A percentile compares a stretch with the other conserved stretches of the same genome.
phyloP scores from a whole-genome alignment of 2,113 vertebrate genomes.

The Ursus arctos region DNA sequence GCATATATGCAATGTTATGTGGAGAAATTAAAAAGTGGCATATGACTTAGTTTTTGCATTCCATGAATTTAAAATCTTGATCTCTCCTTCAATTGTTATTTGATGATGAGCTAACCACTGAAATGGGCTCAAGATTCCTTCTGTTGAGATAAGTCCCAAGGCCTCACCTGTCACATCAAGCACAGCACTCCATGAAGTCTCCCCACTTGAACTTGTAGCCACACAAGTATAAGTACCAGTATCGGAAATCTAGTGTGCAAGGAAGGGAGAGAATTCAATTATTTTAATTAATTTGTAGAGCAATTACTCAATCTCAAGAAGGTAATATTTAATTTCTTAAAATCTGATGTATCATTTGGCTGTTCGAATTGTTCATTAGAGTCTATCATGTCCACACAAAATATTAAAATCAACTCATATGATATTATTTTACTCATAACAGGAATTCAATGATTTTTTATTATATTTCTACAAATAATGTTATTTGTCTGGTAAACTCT shows the following conservation, averaged over 20 bases:
- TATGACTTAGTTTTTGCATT: not conserved
- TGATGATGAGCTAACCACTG: not conserved
- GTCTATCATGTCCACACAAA: not conserved
- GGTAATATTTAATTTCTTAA: not conserved
- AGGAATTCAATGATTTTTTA: not conserved
- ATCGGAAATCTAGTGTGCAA: slow-evolving; percentile 86
- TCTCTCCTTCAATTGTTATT: not conserved
- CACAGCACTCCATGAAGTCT: slow-evolving; percentile 98
- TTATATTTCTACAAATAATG: not conserved
- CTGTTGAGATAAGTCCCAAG: not conserved
- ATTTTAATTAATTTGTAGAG: not conserved
- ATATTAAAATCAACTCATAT: not conserved
- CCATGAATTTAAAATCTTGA: not conserved
- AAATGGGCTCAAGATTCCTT: not conserved
- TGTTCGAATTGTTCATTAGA: not conserved
- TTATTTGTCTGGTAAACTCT: not conserved
- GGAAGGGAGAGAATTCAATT: not conserved
- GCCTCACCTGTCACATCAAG: slow-evolving; percentile 96
- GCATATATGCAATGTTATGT: not conserved
- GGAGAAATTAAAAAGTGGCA: not conserved
- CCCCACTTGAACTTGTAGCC: slow-evolving; percentile 98
- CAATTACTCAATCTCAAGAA: not conserved
- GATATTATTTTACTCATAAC: not conserved
- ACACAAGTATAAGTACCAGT: slow-evolving; percentile 98
- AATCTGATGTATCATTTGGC: not conserved